A percentile compares a stretch with the other conserved stretches of the same genome.
Evolutionary conservation across 2,113 vertebrate species (phyloP).

Genomic region (Nyctereutes procyonoides): DNA sequence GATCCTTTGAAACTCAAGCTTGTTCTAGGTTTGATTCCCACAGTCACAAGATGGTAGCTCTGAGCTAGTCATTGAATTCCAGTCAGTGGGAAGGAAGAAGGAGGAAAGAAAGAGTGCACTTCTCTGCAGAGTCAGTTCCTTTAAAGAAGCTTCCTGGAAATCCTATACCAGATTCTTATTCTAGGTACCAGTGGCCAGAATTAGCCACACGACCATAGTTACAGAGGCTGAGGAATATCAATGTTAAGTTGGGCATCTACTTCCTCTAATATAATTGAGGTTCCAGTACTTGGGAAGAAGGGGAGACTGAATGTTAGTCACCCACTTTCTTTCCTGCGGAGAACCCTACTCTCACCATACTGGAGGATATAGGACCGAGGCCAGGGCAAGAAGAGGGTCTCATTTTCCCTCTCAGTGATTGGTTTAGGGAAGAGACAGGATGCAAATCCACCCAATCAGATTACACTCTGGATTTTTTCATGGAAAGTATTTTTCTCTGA

Average conservation of each 20-base stretch:
- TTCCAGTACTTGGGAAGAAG: neutral
- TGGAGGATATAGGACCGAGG: neutral
- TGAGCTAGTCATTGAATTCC: neutral
- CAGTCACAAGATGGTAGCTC: neutral
- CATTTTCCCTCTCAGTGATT: slow-evolving; percentile 11
- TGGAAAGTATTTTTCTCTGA: neutral
- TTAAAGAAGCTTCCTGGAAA: neutral
- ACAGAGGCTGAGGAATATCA: neutral
- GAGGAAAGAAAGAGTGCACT: neutral
- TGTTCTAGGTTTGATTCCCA: neutral
- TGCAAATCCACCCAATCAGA: neutral
- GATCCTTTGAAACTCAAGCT: neutral
- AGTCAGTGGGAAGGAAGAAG: neutral
- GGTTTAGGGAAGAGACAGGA: neutral
- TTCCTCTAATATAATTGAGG: neutral
- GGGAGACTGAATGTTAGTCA: neutral
- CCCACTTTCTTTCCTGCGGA: neutral
- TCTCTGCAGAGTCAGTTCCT: neutral
- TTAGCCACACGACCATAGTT: neutral
- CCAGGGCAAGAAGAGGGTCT: neutral
- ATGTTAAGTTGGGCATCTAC: neutral
- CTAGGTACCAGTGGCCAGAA: neutral
- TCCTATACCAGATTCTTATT: neutral
- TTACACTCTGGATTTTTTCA: neutral
- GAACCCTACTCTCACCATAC: neutral